Conservation (phyloP, 2,888 invertebrate genomes). For the Taphrorychus bicolor region DNA sequence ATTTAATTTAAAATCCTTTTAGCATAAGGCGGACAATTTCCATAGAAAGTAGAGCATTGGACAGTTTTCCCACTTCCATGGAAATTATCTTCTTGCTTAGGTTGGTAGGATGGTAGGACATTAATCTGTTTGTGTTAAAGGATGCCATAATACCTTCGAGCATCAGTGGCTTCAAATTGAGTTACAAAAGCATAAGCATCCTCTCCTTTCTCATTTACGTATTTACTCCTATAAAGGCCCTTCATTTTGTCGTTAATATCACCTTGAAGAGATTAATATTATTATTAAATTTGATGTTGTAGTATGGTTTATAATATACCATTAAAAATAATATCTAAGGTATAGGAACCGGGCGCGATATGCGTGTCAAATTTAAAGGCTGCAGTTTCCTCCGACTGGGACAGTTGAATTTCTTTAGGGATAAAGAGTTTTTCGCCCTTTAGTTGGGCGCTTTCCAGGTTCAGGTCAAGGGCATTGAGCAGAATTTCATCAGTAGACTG, state of each 20-base stretch:
- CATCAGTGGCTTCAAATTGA: slow-evolving; percentile 91
- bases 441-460: slow-evolving; percentile 69
- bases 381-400: slow-evolving; percentile 72
- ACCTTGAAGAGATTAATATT: slow-evolving; percentile 59
- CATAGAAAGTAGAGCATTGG: no score
- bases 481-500: slow-evolving; percentile 72
- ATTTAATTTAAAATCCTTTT: no score
- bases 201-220: slow-evolving; percentile 74
- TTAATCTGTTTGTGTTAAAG: not conserved
- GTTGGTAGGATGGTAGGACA: no score
- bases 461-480: slow-evolving; percentile 80
- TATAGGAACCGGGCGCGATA: slow-evolving; percentile 66
- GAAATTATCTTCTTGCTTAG: no score
- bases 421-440: slow-evolving; percentile 60
- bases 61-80: no score
- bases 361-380: slow-evolving; percentile 69
- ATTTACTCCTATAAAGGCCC: slow-evolving; percentile 94
- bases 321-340: slow-evolving; percentile 74
- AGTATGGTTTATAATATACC: slow-evolving; percentile 65
- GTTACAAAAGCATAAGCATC: slow-evolving; percentile 87
- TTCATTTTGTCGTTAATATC: slow-evolving; percentile 92
- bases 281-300: not conserved
- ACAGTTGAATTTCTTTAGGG: slow-evolving; percentile 56
- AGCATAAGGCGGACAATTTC: no score
- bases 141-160: slow-evolving; percentile 63